Percentiles rank a stretch among this genome's conserved stretches.
These are phyloP conservation scores for Andrena chrysosceles DNA, from an alignment of 2,888 invertebrate species.

Conservation along the genomic window DNA sequence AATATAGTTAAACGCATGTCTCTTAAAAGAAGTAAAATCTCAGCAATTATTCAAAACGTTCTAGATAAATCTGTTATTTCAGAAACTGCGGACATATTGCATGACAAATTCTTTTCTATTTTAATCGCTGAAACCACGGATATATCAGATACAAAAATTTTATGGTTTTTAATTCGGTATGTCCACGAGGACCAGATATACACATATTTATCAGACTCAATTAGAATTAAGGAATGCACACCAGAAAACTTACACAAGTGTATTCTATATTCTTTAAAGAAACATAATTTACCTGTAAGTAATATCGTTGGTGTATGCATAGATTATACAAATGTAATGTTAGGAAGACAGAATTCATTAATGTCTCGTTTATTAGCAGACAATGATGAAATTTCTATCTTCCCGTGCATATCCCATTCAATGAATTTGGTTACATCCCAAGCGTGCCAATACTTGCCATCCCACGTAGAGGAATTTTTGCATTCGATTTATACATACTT, in stretches of 20 bases:
- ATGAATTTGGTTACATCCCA: slow-evolving; percentile 2
- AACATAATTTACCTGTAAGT: background rate
- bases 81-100: no score
- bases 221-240: background rate
- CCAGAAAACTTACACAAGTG: slow-evolving; percentile 10
- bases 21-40: no score
- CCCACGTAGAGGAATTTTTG: background rate
- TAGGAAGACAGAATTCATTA: background rate
- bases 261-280: background rate
- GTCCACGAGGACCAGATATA: background rate
- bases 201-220: background rate
- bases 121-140: background rate
- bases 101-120: background rate
- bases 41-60: no score
- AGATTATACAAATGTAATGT: background rate
- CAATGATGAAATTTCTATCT: background rate
- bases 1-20: no score
- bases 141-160: background rate
- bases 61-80: no score
- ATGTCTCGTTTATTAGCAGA: background rate
- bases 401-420: background rate
- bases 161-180: background rate
- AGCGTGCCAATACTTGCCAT: background rate
- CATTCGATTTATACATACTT: background rate
- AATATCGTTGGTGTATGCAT: background rate